Percentiles rank a stretch among this genome's conserved stretches.
Evolutionary conservation across 2,888 invertebrate species (phyloP).

Genomic region (Apeira syringaria): DNA sequence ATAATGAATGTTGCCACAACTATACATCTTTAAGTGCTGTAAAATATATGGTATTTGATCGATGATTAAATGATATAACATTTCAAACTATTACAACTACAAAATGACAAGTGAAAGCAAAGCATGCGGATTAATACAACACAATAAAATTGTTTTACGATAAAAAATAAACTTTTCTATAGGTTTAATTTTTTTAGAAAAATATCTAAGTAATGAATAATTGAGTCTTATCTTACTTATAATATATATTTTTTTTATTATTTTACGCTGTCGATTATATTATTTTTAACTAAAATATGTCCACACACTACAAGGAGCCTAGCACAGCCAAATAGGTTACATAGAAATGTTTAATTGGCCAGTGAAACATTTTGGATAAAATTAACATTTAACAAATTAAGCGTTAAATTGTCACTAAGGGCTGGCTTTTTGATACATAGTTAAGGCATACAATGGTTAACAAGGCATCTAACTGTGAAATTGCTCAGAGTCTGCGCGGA

Average conservation of each 20-base stretch:
- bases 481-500: too few species aligned
- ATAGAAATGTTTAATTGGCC: conserved; percentile 3
- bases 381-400: too few species aligned
- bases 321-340: conserved; percentile 57
- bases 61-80: neutral
- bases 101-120: conserved; percentile 1
- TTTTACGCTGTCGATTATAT: neutral
- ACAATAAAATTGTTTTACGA: neutral
- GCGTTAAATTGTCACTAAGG: too few species aligned
- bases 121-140: neutral
- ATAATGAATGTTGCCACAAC: too few species aligned
- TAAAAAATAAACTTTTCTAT: neutral
- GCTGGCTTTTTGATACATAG: too few species aligned
- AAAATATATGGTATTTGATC: conserved; percentile 3
- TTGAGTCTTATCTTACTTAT: neutral
- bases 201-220: neutral
- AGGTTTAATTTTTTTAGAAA: conserved; percentile 1
- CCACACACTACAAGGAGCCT: conserved; percentile 31
- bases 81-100: neutral
- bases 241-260: neutral
- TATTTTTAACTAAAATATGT: conserved; percentile 5
- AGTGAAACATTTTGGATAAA: neutral
- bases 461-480: too few species aligned
- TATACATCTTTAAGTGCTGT: too few species aligned
- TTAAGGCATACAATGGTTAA: too few species aligned